Evolutionary conservation across 2,888 invertebrate genomes (phyloP).

Genomic region (Drosophila algonquin): DNA sequence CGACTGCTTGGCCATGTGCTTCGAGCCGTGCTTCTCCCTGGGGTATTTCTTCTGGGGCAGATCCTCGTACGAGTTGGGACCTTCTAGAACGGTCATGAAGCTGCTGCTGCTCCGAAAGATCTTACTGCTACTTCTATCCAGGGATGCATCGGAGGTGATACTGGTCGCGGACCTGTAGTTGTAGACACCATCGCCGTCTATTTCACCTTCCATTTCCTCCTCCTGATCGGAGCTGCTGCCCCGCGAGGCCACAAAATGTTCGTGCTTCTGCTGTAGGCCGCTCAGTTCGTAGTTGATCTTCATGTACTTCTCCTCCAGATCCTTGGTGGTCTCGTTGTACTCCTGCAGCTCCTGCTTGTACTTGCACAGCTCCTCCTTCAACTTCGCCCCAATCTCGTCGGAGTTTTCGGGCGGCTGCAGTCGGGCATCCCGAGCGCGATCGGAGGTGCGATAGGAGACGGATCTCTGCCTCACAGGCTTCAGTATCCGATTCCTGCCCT

Average conservation of each 20-base stretch:
- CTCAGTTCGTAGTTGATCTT: conserved; percentile 79
- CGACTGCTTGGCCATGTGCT: conserved; percentile 1
- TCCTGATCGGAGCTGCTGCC: conserved; percentile 23
- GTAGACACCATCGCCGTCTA: conserved; percentile 27
- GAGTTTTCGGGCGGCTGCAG: conserved; percentile 5
- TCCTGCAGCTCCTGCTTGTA: conserved; percentile 78
- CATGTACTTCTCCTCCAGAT: conserved; percentile 78
- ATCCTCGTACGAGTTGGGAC: conserved; percentile 45
- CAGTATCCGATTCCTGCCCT: background rate
- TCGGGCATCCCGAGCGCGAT: background rate
- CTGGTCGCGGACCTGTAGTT: conserved; percentile 50
- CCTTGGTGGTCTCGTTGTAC: conserved; percentile 77
- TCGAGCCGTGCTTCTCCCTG: conserved; percentile 19
- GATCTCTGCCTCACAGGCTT: conserved; percentile 8
- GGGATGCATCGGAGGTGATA: conserved; percentile 57
- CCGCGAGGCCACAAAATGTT: conserved; percentile 59
- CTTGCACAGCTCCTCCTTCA: conserved; percentile 73
- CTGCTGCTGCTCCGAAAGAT: conserved; percentile 53
- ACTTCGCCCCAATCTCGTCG: conserved; percentile 59
- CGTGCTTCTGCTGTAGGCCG: conserved; percentile 79
- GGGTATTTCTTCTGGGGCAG: conserved; percentile 3
- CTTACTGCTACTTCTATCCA: conserved; percentile 21
- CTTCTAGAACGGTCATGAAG: conserved; percentile 62
- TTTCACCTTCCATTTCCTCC: conserved; percentile 25
- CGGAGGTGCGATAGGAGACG: background rate